These are phyloP conservation scores for Ara ararauna DNA, from an alignment of 2,797 vertebrate genomes.

Conservation along the genomic window DNA sequence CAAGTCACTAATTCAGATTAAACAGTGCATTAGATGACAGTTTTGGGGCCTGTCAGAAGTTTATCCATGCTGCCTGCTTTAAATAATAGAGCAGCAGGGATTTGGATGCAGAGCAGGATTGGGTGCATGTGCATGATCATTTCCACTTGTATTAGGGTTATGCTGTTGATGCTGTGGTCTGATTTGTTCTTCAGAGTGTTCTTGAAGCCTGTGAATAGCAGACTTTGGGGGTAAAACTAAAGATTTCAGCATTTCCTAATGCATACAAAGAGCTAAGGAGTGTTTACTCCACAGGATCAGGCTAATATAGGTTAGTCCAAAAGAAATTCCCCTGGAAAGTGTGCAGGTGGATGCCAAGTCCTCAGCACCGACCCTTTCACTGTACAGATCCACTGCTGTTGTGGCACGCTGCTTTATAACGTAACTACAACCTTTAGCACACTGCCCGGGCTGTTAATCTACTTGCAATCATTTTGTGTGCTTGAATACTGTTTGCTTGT, in stretches of 20 bases:
- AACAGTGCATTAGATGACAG: neutral
- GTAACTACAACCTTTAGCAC: neutral
- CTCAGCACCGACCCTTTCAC: neutral
- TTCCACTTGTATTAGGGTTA: neutral
- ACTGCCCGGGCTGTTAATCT: neutral
- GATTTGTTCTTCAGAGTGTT: fast-evolving
- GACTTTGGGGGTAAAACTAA: neutral
- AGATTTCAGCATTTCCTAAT: neutral
- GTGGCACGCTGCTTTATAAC: neutral
- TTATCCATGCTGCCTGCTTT: neutral
- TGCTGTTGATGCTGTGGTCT: neutral
- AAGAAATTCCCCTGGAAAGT: neutral
- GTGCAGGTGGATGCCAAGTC: neutral
- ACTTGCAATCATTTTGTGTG: neutral
- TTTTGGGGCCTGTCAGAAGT: neutral
- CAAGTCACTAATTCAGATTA: neutral
- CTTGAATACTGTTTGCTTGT: neutral
- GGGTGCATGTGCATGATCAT: fast-evolving
- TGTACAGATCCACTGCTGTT: neutral
- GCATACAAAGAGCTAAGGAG: neutral
- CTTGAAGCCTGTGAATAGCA: neutral
- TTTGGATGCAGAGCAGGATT: neutral
- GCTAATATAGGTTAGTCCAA: neutral
- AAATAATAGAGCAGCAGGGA: neutral
- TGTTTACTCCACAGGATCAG: neutral